Evolutionary conservation across 2,888 invertebrate genomes (phyloP), one percentile per base, ranked within the genome.

Genomic region (Agriopis aurantiaria): DNA sequence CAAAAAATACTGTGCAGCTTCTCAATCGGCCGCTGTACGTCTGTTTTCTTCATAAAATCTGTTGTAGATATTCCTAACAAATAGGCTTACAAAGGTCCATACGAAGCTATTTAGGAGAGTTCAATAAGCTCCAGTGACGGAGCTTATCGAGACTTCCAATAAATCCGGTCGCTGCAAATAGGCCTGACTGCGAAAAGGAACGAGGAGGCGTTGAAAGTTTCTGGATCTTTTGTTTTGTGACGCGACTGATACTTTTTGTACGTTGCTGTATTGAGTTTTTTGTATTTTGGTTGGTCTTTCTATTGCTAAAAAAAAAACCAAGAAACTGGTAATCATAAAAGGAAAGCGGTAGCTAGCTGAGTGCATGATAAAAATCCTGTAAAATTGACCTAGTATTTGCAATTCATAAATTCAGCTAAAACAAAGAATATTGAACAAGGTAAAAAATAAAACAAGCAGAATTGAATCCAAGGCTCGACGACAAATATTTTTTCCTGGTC

Each of bases 31-130:
- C 55, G 61, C 51, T 62, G 41, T 9, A 23, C 3, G 45, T 17
- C 45, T 12, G 23, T 58, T 48, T 23, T 11, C 52, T 43, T 58
- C 40, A 23, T 14, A 23, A 49, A 57, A 65, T 65, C 46, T 49
- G 10, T 63, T 52, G 60, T 51, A 51, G 48, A 62, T 63, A 58
- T 65, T 56, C 23, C n/a, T 33, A 62, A 49, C 46, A 60, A 56
- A 65, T 40, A 70, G 52, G 62, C 65, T 70, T 70, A 70, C 58
- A 66, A 43, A 62, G 66, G 70, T 66, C 62, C 58, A 55, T 43
- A 48, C 57, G 23, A 40, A 56, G 49, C 14, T 45, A 9, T 68
- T 58, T 63, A 48, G 41, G n/a, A 45, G 45, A 51, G 62, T 62
- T 57, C 67, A 68, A 68, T 68, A 62, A 68, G 61, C 67, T 45